Base-by-base conservation (phyloP, 1,140 invertebrate species). In the Megathymus violae region DNA sequence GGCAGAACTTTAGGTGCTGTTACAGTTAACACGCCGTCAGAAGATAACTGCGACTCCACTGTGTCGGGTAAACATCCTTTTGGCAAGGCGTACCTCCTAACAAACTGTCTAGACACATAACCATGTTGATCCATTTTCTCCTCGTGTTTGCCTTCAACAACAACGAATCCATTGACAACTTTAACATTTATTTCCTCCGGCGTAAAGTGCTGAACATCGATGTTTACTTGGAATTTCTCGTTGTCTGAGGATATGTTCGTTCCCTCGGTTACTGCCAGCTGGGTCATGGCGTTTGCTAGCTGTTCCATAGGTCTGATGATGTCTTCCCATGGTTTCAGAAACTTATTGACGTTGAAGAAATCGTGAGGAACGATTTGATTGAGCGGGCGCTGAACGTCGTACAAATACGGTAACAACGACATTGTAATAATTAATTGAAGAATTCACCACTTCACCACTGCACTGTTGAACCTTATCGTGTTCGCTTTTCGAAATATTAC, bases 131-230 rank as follows among this genome's bases (percentile, higher is more conserved):
- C 95, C 51, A 93, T 83, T 22, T 94, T 94, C 68, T 96, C 95
- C 65, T 96, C 94, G 56, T 96, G 95, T 71, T 95, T 96, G 1
- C 93, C 95, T 72, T 95, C 94, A 0, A 96, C 90, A 0, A 95
- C 76, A 1, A 96, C 85, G 2, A 86, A 92, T 25, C 94, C 94
- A 50, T 96, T 96, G 0, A 94, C 93, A 1, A 95, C 95, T 76
- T 96, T 97, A 0, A 98, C 96, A 5, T 93, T 93, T 11, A 98
- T 94, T 78, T 98, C 97, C 52, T 95, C 94, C 0, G 96, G 96
- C 27, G 93, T 91, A 76, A 98, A 98, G 62, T 97, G 96, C 25
- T 96, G 94, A 1, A 98, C 96, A 78, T 98, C 96, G 67, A 97
- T 84, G 70, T 93, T 94, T 0, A 95, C 93, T 78, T 96, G 93